Evolutionary conservation across 2,888 invertebrate genomes (phyloP).

Genomic region (Diarsia mendica): DNA sequence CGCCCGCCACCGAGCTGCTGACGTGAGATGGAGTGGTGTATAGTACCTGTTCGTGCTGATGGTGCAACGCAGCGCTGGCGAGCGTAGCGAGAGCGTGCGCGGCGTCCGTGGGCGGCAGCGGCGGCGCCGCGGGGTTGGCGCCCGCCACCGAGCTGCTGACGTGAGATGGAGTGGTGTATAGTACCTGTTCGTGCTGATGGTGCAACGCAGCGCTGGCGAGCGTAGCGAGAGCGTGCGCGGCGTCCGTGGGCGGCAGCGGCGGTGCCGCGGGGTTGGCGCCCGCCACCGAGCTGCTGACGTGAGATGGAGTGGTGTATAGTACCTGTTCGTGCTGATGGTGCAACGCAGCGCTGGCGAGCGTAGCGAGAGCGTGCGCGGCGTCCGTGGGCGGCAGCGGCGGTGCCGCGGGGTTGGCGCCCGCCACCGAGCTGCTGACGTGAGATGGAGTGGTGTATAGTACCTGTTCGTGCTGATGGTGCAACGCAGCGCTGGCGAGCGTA

Average conservation of each 20-base stretch:
- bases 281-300: conserved; percentile 69
- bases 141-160: conserved; percentile 71
- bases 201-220: conserved; percentile 93
- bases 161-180: too few relatives aligned
- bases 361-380: conserved; percentile 92
- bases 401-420: conserved; percentile 75
- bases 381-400: conserved; percentile 86
- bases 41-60: conserved; percentile 82
- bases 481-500: conserved; percentile 93
- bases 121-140: conserved; percentile 77
- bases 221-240: conserved; percentile 93
- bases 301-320: not conserved
- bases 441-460: conserved; percentile 56
- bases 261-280: conserved; percentile 77
- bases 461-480: conserved; percentile 87
- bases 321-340: conserved; percentile 86
- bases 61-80: conserved; percentile 92
- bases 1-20: conserved; percentile 73
- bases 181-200: conserved; percentile 84
- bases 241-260: conserved; percentile 87
- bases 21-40: too few relatives aligned
- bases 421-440: conserved; percentile 65
- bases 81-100: conserved; percentile 93
- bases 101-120: conserved; percentile 88
- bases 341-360: conserved; percentile 93